Percentiles rank a stretch among this genome's conserved stretches.
Conservation (phyloP, 2,113 vertebrate species). For the Mesocricetus auratus region DNA sequence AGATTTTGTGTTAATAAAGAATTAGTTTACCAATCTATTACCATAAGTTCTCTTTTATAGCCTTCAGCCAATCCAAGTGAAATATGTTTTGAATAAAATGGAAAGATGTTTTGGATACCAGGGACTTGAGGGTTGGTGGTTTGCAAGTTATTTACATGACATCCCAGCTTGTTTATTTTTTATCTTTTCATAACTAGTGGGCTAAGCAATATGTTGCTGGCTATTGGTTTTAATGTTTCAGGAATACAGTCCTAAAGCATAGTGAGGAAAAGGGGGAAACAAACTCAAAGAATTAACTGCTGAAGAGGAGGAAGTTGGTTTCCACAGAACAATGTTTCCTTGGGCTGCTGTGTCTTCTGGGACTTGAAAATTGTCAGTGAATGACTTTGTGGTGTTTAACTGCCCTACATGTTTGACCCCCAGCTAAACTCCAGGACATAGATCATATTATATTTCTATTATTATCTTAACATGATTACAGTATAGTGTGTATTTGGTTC, state of each 20-base stretch:
- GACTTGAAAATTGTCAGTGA: not conserved
- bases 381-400: not conserved
- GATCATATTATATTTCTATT: not conserved
- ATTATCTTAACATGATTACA: not conserved
- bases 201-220: slow-evolving; percentile 49
- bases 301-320: not conserved
- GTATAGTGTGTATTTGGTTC: accelerated
- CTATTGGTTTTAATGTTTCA: slow-evolving; percentile 7
- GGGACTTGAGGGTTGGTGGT: not conserved
- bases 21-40: not conserved
- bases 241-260: not conserved
- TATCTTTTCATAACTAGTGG: slow-evolving; percentile 31
- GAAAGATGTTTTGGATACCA: slow-evolving; percentile 20
- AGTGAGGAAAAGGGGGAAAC: not conserved
- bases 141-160: slow-evolving; percentile 69
- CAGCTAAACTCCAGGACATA: not conserved
- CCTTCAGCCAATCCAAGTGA: slow-evolving; percentile 36
- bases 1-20: not conserved
- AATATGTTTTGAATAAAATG: slow-evolving; percentile 73
- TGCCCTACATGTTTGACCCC: not conserved
- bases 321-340: not conserved
- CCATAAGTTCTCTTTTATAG: not conserved
- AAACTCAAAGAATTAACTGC: not conserved
- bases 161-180: slow-evolving; percentile 33
- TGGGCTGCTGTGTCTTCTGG: not conserved